These are phyloP conservation scores for Clamator glandarius DNA, from an alignment of 2,797 vertebrate species.

Conservation along the genomic window DNA sequence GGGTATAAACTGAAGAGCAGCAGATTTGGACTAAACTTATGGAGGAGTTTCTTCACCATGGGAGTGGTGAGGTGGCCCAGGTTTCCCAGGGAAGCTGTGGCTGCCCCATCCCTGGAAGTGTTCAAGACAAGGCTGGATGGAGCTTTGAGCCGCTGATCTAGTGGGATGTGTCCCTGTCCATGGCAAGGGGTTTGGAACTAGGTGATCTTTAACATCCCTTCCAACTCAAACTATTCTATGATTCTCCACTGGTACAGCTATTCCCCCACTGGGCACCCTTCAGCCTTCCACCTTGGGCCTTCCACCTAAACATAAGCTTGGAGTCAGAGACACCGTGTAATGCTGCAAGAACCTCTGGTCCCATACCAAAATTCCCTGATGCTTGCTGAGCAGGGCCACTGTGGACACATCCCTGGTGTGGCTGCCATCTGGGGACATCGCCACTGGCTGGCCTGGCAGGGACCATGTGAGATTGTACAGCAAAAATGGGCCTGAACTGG, in stretches of 20 bases:
- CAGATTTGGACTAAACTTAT: no score
- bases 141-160: no score
- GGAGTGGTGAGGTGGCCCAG: no score
- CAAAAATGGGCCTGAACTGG: not conserved
- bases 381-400: fast-evolving
- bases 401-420: fast-evolving
- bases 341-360: not conserved
- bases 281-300: not conserved
- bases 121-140: no score
- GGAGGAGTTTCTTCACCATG: no score
- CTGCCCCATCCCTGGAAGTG: no score
- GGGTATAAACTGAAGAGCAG: no score
- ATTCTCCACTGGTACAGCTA: fast-evolving
- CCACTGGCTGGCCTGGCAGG: not conserved
- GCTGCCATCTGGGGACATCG: not conserved
- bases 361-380: fast-evolving
- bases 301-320: not conserved
- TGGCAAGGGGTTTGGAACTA: no score
- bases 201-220: no score
- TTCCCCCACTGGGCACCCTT: not conserved
- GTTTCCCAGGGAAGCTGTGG: no score
- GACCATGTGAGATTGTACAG: fast-evolving
- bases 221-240: no score
- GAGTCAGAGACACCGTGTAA: fast-evolving
- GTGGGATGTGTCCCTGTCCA: no score